Conservation (phyloP, 2,888 invertebrate genomes). For the Cremastinae sp. region DNA sequence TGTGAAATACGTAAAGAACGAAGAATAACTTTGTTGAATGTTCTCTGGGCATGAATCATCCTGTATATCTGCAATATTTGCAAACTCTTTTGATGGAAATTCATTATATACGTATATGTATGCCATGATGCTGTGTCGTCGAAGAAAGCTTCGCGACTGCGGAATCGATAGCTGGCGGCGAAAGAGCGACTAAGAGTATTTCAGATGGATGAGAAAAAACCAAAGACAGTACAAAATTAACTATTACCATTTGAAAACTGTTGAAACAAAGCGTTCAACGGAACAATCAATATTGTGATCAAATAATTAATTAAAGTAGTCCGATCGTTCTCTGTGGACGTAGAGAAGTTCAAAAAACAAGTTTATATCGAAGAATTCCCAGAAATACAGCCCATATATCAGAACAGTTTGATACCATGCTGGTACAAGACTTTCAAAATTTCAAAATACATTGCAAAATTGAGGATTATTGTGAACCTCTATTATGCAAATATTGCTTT, state of each 20-base stretch:
- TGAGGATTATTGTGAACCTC: no score
- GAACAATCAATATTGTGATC: neutral
- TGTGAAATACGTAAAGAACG: neutral
- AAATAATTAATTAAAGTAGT: no score
- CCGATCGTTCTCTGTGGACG: no score
- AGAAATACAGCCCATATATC: no score
- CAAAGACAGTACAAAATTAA: constrained; percentile 2
- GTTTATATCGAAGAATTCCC: no score
- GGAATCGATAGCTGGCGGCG: constrained; percentile 28
- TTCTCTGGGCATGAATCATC: neutral
- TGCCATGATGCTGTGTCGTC: constrained; percentile 12
- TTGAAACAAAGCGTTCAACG: neutral
- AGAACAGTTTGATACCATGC: no score
- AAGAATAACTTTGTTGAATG: neutral
- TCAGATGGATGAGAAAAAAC: constrained; percentile 13
- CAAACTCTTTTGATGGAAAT: constrained; percentile 28
- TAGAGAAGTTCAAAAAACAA: no score
- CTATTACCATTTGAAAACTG: neutral
- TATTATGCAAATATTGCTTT: no score
- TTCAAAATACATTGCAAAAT: no score
- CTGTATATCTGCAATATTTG: neutral
- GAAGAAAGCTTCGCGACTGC: constrained; percentile 17
- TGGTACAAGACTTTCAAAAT: no score
- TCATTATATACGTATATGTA: constrained; percentile 14
- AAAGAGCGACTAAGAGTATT: constrained; percentile 6